These are phyloP conservation scores for Venustaconcha ellipsiformis DNA, from an alignment of 1,140 invertebrate genomes.

Conservation along the genomic window DNA sequence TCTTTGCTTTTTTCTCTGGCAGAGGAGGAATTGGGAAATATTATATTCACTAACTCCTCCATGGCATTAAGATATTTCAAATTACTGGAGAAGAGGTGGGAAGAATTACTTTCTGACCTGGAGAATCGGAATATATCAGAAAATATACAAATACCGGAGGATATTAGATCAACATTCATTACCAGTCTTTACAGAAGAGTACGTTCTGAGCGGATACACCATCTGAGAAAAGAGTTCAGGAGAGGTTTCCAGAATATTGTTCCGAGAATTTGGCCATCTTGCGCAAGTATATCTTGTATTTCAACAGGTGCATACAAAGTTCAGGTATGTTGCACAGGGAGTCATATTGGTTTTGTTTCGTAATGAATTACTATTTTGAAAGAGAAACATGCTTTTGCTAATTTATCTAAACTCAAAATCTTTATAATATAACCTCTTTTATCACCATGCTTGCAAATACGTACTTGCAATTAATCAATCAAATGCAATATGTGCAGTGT, in stretches of 20 bases:
- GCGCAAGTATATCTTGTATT: slow-evolving; percentile 13
- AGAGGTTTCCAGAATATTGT: slow-evolving; percentile 24
- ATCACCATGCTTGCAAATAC: too few relatives aligned
- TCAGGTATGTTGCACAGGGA: slow-evolving; percentile 6
- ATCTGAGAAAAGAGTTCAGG: slow-evolving; percentile 17
- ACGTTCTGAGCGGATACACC: slow-evolving; percentile 4
- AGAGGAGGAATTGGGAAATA: slow-evolving; percentile 29
- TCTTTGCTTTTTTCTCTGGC: slow-evolving; percentile 31
- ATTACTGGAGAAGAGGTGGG: slow-evolving; percentile 22
- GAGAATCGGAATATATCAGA: slow-evolving; percentile 14
- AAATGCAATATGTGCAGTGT: too few relatives aligned
- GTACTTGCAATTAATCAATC: too few relatives aligned
- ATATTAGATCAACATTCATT: not conserved
- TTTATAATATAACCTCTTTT: too few relatives aligned
- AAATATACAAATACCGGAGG: not conserved
- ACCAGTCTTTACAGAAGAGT: not conserved
- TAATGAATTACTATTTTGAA: too few relatives aligned
- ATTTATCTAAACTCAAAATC: too few relatives aligned
- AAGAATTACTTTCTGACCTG: slow-evolving; percentile 21
- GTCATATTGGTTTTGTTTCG: too few relatives aligned
- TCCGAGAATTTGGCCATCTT: slow-evolving; percentile 26
- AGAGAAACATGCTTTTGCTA: too few relatives aligned
- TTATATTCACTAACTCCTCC: slow-evolving; percentile 32
- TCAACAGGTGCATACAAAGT: slow-evolving; percentile 14
- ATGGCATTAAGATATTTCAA: slow-evolving; percentile 30